Percentiles rank a stretch among this genome's conserved stretches.
phyloP scores from a whole-genome alignment of 2,113 vertebrate species.

The Clarias macrocephalus region DNA sequence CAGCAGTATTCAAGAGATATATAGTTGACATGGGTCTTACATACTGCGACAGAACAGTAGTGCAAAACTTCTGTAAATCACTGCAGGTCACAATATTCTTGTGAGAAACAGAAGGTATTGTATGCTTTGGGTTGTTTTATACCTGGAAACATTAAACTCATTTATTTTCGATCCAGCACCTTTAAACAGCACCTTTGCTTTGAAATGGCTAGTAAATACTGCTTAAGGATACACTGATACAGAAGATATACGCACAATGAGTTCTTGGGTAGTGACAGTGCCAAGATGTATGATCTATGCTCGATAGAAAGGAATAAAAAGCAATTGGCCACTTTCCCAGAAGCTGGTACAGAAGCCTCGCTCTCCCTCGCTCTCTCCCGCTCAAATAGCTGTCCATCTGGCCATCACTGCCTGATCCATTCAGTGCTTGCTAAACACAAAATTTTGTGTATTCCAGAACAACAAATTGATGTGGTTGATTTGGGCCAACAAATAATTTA shows the following conservation, averaged over 20 bases:
- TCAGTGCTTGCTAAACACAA: too few species aligned
- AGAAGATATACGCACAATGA: background rate
- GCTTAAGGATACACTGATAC: background rate
- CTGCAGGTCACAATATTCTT: background rate
- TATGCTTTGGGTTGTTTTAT: background rate
- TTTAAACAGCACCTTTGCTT: background rate
- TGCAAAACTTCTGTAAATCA: background rate
- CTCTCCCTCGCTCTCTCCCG: background rate
- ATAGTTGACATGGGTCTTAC: background rate
- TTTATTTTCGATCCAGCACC: background rate
- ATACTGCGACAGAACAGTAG: background rate
- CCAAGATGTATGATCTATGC: background rate
- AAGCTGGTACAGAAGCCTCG: background rate
- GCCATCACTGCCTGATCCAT: too few species aligned
- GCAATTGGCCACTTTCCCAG: background rate
- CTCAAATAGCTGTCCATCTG: too few species aligned
- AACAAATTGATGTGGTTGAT: too few species aligned
- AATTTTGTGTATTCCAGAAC: too few species aligned
- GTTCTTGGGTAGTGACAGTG: background rate
- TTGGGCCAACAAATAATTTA: too few species aligned
- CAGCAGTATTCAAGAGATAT: background rate
- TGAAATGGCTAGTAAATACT: background rate
- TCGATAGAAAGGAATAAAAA: background rate
- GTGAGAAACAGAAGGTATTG: background rate
- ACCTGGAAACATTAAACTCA: background rate